These are phyloP conservation scores for Perca flavescens DNA, from an alignment of 2,113 vertebrate species.

Conservation along the genomic window DNA sequence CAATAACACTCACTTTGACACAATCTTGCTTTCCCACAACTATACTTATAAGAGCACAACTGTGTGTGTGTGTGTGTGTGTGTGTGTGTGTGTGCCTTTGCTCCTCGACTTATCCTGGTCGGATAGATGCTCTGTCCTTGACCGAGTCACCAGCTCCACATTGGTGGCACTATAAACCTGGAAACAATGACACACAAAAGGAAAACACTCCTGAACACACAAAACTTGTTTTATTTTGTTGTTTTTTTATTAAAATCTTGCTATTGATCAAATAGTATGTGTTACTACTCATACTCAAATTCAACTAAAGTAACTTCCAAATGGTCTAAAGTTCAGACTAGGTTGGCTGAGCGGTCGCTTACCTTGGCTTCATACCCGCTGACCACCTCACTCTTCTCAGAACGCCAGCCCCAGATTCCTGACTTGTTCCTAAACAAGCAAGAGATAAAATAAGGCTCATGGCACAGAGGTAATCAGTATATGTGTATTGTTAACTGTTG, in stretches of 20 bases:
- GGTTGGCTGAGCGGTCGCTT: slow-evolving; percentile 29
- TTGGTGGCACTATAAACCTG: slow-evolving; percentile 88
- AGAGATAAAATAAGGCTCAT: not conserved
- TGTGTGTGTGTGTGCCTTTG: slow-evolving; percentile 77
- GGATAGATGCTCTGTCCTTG: slow-evolving; percentile 87
- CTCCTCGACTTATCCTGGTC: slow-evolving; percentile 88
- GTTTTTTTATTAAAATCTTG: not conserved
- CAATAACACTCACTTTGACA: not conserved
- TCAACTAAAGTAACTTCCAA: not conserved
- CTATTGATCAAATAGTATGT: not conserved
- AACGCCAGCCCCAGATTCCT: slow-evolving; percentile 98
- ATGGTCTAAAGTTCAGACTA: not conserved
- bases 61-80: not conserved
- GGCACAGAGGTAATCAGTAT: not conserved
- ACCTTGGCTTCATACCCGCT: slow-evolving; percentile 98
- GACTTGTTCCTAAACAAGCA: slow-evolving; percentile 91
- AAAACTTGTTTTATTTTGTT: too few relatives aligned
- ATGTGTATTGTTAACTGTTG: not conserved
- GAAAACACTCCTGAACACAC: not conserved
- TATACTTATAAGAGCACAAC: not conserved
- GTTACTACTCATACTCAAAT: not conserved
- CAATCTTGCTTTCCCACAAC: not conserved
- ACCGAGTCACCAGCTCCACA: slow-evolving; percentile 87
- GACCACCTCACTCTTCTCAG: slow-evolving; percentile 93
- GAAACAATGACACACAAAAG: not conserved